Conservation (phyloP, 2,113 vertebrate genomes). For the Pseudonaja textilis region DNA sequence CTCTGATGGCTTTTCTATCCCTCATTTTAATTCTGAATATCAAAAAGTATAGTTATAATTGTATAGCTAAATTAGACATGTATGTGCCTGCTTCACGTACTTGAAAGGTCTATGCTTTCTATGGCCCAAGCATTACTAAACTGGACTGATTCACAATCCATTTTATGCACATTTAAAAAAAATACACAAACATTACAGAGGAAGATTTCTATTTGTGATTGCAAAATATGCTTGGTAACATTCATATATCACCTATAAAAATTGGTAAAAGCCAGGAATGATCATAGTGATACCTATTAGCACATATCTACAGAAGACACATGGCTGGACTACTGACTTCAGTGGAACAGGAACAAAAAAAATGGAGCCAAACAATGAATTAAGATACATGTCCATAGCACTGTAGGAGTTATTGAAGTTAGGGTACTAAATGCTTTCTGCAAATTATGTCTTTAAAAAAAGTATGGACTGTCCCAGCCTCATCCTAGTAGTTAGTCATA, state of each 20-base stretch:
- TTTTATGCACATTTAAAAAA: not conserved
- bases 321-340: not conserved
- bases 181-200: not conserved
- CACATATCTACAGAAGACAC: not conserved
- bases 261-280: not conserved
- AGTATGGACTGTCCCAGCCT: not conserved
- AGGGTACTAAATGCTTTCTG: not conserved
- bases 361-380: not conserved
- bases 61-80: not conserved
- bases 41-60: not conserved
- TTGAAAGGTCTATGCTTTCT: not conserved
- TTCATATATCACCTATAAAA: not conserved
- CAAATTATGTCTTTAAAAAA: not conserved
- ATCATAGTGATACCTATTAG: not conserved
- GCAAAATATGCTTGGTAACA: not conserved
- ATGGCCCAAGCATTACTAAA: not conserved
- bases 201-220: not conserved
- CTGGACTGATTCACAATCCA: not conserved
- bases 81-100: not conserved
- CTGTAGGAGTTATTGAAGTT: not conserved
- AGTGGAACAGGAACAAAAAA: not conserved
- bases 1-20: not conserved
- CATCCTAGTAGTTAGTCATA: not conserved
- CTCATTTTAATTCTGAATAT: not conserved
- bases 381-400: not conserved